Conservation (phyloP, 2,797 vertebrate genomes). For the Melanotaenia maccullochi region DNA sequence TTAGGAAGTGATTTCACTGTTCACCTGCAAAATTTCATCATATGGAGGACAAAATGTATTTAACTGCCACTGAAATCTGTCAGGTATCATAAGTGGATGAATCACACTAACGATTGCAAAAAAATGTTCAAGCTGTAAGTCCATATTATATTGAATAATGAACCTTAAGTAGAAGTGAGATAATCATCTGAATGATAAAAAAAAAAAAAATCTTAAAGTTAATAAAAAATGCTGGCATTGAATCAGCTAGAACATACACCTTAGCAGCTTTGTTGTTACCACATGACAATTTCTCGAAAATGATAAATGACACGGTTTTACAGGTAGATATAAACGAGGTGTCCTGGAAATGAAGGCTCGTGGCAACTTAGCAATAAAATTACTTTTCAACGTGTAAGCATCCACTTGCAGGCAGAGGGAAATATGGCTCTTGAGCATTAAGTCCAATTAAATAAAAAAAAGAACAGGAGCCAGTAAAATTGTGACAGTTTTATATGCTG, state of each 20-base stretch:
- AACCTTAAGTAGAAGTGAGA: not conserved
- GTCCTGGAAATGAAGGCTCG: conserved; percentile 47
- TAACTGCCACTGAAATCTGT: conserved; percentile 26
- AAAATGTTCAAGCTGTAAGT: conserved; percentile 1
- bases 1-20: conserved; percentile 49
- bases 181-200: conserved; percentile 5
- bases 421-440: conserved; percentile 48
- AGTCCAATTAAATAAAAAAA: conserved; percentile 60
- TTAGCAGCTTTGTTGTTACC: conserved; percentile 8
- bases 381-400: conserved; percentile 36
- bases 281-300: conserved; percentile 28
- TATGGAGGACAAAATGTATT: conserved; percentile 26
- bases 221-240: conserved; percentile 8
- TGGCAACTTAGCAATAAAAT: conserved; percentile 54
- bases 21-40: conserved; percentile 55
- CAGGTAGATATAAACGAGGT: conserved; percentile 55
- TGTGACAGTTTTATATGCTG: conserved; percentile 56
- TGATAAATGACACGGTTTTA: conserved; percentile 43
- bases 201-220: not conserved
- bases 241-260: conserved; percentile 13
- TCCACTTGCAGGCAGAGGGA: conserved; percentile 37
- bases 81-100: conserved; percentile 36
- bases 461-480: conserved; percentile 43
- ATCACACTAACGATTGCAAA: not conserved
- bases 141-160: not conserved